Conservation (phyloP, 2,113 vertebrate species). For the Aegithalos caudatus region DNA sequence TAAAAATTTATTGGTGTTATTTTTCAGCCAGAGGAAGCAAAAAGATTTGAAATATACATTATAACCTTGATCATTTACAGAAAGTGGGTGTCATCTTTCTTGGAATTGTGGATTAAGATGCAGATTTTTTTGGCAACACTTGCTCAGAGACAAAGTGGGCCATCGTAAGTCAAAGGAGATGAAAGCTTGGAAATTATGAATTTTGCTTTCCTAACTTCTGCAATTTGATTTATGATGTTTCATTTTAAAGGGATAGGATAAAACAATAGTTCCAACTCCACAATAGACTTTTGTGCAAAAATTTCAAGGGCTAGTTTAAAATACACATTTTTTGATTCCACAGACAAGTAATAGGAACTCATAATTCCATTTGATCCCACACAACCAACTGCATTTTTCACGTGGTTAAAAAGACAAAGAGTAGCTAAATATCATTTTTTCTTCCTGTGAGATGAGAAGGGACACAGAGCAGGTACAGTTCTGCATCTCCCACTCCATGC, state of each 20-base stretch:
- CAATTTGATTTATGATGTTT: neutral
- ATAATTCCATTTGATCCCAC: neutral
- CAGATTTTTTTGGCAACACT: constrained; percentile 28
- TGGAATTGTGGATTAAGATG: constrained; percentile 21
- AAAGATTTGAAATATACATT: neutral
- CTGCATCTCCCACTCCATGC: neutral
- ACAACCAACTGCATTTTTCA: neutral
- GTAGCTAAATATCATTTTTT: neutral
- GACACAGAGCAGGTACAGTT: neutral
- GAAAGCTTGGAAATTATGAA: neutral
- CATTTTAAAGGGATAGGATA: neutral
- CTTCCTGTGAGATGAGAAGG: neutral
- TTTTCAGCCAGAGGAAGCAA: neutral
- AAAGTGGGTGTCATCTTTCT: constrained; percentile 32
- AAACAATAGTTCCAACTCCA: neutral
- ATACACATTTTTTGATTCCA: neutral
- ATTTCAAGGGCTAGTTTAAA: neutral
- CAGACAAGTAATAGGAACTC: neutral
- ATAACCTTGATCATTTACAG: neutral
- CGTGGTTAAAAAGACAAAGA: rapidly evolving
- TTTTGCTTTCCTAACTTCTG: neutral
- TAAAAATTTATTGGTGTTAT: neutral
- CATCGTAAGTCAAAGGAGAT: neutral
- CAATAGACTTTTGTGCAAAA: neutral
- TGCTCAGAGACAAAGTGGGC: neutral